These are phyloP conservation scores for Slavum lentiscoides DNA, from an alignment of 2,888 invertebrate genomes.

Conservation along the genomic window DNA sequence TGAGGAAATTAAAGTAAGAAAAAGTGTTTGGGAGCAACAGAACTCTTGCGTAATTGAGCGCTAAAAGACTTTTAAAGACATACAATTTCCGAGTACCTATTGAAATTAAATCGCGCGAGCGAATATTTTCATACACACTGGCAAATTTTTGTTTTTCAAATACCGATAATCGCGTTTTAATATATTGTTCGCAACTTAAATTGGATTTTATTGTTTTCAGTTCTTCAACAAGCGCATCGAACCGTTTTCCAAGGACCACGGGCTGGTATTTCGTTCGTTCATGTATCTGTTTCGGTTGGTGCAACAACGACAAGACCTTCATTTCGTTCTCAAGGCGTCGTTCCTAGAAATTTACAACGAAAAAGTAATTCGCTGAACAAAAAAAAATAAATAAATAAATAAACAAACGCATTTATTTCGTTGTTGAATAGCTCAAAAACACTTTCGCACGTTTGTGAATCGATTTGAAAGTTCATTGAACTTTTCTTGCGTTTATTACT, in stretches of 20 bases:
- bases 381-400: too few relatives aligned
- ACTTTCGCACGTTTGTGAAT: background rate
- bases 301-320: conserved; percentile 73
- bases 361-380: conserved; percentile 68
- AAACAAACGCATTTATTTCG: too few relatives aligned
- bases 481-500: background rate
- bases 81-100: too few relatives aligned
- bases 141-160: too few relatives aligned
- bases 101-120: too few relatives aligned
- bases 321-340: conserved; percentile 86
- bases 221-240: conserved; percentile 66
- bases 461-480: conserved; percentile 22
- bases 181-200: too few relatives aligned
- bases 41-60: too few relatives aligned
- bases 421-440: background rate
- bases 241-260: conserved; percentile 75
- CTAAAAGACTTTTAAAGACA: too few relatives aligned
- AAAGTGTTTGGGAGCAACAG: too few relatives aligned
- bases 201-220: conserved; percentile 60
- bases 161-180: too few relatives aligned
- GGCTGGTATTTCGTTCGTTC: conserved; percentile 87
- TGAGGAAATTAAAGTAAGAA: too few relatives aligned
- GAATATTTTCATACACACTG: too few relatives aligned
- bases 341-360: conserved; percentile 96
- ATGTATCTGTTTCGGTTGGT: conserved; percentile 84